These are phyloP conservation scores for Prinia subflava DNA, from an alignment of 2,113 vertebrate species.

Conservation along the genomic window DNA sequence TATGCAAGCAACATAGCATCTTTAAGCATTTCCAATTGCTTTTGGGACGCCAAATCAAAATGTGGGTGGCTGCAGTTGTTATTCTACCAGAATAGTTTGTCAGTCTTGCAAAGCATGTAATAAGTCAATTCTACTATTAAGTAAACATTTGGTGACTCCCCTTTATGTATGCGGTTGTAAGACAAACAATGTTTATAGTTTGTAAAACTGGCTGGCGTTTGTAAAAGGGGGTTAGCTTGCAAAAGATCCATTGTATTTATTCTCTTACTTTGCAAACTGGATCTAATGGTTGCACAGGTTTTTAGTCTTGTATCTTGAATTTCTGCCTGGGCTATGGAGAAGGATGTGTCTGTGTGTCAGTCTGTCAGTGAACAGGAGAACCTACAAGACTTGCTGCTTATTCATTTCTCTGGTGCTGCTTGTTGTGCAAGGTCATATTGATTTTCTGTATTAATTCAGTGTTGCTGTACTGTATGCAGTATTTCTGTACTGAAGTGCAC, in stretches of 20 bases:
- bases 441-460: slow-evolving; percentile 53
- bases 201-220: neutral
- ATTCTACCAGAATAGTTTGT: neutral
- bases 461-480: neutral
- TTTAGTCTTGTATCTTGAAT: slow-evolving; percentile 8
- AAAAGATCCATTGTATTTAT: neutral
- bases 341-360: slow-evolving; percentile 21
- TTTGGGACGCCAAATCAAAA: neutral
- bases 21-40: neutral
- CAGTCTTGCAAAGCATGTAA: neutral
- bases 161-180: neutral
- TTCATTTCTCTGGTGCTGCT: slow-evolving; percentile 31
- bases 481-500: slow-evolving; percentile 30
- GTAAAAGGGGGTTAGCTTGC: neutral
- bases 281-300: neutral
- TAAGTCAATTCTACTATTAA: neutral
- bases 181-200: neutral
- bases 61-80: neutral
- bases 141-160: neutral
- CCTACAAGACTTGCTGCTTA: slow-evolving; percentile 11
- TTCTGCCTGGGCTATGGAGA: slow-evolving; percentile 2
- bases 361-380: neutral
- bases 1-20: neutral
- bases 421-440: slow-evolving; percentile 48
- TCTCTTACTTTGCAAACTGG: neutral